Evolutionary conservation across 2,797 vertebrate genomes (phyloP), one percentile per base, ranked within the genome.

Genomic region (Smutsia gigantea): DNA sequence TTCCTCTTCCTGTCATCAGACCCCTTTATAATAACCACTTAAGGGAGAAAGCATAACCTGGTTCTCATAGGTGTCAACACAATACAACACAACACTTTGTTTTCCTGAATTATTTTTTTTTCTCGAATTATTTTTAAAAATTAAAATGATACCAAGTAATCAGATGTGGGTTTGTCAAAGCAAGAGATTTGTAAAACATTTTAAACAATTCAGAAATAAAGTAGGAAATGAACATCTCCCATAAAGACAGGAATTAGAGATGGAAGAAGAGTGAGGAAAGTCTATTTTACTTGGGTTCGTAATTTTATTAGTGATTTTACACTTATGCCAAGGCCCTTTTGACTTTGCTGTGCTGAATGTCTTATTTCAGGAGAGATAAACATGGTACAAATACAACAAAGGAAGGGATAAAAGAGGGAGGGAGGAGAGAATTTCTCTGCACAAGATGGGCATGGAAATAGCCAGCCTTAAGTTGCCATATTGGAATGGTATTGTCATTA

Each of bases 161-260:
- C 42, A 34, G 34, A 71, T 46, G 9, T 87, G 31, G 42, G 39
- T 21, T 92, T 81, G 18, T 46, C 66, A 84, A 92, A 90, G 46
- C 49, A 39, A 59, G 51, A 42, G 37, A 59, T 74, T 64, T 84
- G 31, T 82, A 85, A 84, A 61, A n/a, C 23, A 31, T 87, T 79
- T 90, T 55, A 87, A 95, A 61, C 34, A 64, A 69, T 49, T 94
- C 39, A 42, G 77, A 91, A 94, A 90, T 57, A 88, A 83, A 92
- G 31, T 27, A 72, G 66, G 91, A 84, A 93, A 87, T 55, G 42
- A 78, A 74, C 42, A 13, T 34, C 18, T 95, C 63, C 75, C 17
- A 57, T 46, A 78, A 87, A 75, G 57, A 83, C 83, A 53, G 15
- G 46, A 37, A 34, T 84, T 61, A 83, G 42, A 88, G 39, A 31